Conservation (phyloP, 2,888 invertebrate species). For the Girardia tigrina region DNA sequence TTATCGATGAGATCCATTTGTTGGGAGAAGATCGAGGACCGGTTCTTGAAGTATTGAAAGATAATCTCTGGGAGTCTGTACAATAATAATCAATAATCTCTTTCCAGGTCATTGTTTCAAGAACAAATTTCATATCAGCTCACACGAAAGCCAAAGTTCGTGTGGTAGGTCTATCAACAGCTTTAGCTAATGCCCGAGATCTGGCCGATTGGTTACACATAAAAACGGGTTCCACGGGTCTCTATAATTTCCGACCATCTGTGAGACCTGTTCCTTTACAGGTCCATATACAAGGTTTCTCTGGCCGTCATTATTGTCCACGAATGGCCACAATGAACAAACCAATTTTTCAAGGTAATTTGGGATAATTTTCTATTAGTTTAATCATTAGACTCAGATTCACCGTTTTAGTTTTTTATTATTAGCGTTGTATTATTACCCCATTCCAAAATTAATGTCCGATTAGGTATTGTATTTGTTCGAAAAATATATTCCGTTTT, state of each 20-base stretch:
- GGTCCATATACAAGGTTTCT: slow-evolving; percentile 81
- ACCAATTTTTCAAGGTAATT: slow-evolving; percentile 65
- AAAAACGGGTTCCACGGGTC: slow-evolving; percentile 58
- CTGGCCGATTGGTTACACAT: slow-evolving; percentile 90
- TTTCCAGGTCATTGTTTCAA: slow-evolving; percentile 76
- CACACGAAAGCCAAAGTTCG: slow-evolving; percentile 69
- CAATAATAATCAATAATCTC: too few species aligned
- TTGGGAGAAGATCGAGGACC: slow-evolving; percentile 60
- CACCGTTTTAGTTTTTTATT: too few species aligned
- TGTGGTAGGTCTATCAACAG: slow-evolving; percentile 86
- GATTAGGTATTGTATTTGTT: too few species aligned
- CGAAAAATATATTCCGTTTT: too few species aligned
- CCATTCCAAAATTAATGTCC: too few species aligned
- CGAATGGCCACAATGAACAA: slow-evolving; percentile 99
- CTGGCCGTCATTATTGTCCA: slow-evolving; percentile 94
- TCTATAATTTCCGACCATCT: slow-evolving; percentile 92
- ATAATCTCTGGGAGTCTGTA: too few species aligned
- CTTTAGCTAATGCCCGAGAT: slow-evolving; percentile 88
- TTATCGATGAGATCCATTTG: slow-evolving; percentile 95
- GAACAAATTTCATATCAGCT: slow-evolving; percentile 84
- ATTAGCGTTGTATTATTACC: too few species aligned
- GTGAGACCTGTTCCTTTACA: slow-evolving; percentile 91
- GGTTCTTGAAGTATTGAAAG: slow-evolving; percentile 69
- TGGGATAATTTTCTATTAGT: too few species aligned
- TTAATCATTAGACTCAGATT: too few species aligned